These are phyloP conservation scores for Chrysopa pallens DNA, from an alignment of 1,140 invertebrate species.

Conservation along the genomic window DNA sequence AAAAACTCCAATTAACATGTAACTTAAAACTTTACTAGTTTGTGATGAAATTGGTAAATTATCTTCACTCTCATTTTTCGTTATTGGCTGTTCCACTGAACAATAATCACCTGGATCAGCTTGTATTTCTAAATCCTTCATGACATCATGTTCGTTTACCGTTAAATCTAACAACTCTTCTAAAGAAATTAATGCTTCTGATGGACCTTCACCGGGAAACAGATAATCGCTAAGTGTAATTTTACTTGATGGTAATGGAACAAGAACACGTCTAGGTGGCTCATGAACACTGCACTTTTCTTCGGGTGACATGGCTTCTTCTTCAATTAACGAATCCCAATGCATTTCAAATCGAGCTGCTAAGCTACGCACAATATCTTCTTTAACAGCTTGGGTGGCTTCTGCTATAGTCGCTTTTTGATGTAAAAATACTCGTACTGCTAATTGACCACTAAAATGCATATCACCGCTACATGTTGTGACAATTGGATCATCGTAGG, in stretches of 20 bases:
- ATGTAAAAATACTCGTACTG: slow-evolving; percentile 50
- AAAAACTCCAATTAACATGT: slow-evolving; percentile 3
- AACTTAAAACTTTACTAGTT: no score
- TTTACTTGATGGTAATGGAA: slow-evolving; percentile 39
- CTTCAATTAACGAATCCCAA: slow-evolving; percentile 68
- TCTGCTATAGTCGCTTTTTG: slow-evolving; percentile 47
- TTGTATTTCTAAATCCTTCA: slow-evolving; percentile 47
- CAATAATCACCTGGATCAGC: slow-evolving; percentile 19
- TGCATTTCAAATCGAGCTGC: slow-evolving; percentile 64
- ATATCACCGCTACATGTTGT: slow-evolving; percentile 26
- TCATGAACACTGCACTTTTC: slow-evolving; percentile 55
- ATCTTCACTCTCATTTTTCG: slow-evolving; percentile 4
- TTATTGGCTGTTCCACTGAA: background rate
- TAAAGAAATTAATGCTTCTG: slow-evolving; percentile 52
- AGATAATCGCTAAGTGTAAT: slow-evolving; percentile 65
- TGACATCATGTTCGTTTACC: slow-evolving; percentile 41
- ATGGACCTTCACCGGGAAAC: slow-evolving; percentile 62
- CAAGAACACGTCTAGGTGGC: slow-evolving; percentile 57
- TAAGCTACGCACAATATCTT: slow-evolving; percentile 62
- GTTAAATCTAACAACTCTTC: slow-evolving; percentile 53
- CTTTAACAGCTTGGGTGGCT: slow-evolving; percentile 43
- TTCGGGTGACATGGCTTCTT: slow-evolving; percentile 22
- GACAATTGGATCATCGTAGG: slow-evolving; percentile 7
- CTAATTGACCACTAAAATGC: slow-evolving; percentile 40
- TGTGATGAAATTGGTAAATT: no score